Conservation (phyloP, 2,888 invertebrate species). For the Drosophila antonietae region DNA sequence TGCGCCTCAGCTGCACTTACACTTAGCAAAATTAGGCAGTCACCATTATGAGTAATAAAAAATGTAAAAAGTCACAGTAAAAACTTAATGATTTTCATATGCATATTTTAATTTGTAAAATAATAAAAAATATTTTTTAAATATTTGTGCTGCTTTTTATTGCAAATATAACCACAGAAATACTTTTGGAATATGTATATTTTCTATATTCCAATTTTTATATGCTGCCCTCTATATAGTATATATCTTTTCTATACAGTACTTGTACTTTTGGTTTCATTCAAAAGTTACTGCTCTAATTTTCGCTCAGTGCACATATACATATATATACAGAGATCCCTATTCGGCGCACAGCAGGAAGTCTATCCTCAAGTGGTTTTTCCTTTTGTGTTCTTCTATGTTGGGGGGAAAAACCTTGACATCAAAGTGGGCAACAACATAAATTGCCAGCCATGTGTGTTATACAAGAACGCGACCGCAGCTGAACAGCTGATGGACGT, state of each 20-base stretch:
- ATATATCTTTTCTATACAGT: too few species aligned
- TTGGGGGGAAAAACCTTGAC: conserved; percentile 64
- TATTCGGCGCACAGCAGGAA: conserved; percentile 65
- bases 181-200: neutral
- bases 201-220: neutral
- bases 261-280: neutral
- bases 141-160: too few species aligned
- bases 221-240: neutral
- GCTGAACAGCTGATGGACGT: conserved; percentile 59
- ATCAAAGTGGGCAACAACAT: conserved; percentile 72
- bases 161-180: too few species aligned
- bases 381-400: neutral
- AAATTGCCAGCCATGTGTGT: conserved; percentile 56
- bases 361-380: conserved; percentile 59
- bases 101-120: neutral
- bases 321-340: conserved; percentile 10
- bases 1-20: conserved; percentile 22
- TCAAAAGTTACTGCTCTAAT: neutral
- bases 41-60: neutral
- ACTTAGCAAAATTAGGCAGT: conserved; percentile 14
- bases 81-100: neutral
- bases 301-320: conserved; percentile 7
- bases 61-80: neutral
- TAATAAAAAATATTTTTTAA: too few species aligned
- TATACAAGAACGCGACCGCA: conserved; percentile 40